Percentiles rank a stretch among this genome's conserved stretches.
Evolutionary conservation across 2,113 vertebrate genomes (phyloP).

Genomic region (Perca schrenkii): DNA sequence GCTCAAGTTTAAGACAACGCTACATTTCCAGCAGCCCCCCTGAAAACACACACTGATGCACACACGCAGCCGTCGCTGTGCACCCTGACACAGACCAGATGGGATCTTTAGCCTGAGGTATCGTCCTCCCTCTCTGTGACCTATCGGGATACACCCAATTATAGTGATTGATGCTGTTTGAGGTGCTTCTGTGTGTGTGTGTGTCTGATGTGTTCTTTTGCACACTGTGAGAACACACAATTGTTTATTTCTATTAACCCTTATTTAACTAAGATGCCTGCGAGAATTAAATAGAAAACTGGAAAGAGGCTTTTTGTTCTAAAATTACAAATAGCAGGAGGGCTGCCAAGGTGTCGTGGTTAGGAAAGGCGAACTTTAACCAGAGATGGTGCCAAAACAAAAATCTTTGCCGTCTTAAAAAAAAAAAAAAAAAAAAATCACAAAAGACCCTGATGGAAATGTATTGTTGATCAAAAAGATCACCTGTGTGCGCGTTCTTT

Average conservation of each 20-base stretch:
- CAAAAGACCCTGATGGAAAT: constrained; percentile 8
- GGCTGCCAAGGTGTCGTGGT: constrained; percentile 45
- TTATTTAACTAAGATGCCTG: constrained; percentile 52
- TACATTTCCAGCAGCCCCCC: background rate
- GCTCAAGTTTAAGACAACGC: constrained; percentile 22
- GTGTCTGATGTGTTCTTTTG: background rate
- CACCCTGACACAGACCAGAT: constrained; percentile 54
- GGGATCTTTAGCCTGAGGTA: constrained; percentile 37
- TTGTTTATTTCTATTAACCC: constrained; percentile 52
- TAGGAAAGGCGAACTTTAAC: constrained; percentile 34
- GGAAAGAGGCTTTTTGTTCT: constrained; percentile 49
- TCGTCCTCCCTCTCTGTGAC: constrained; percentile 41
- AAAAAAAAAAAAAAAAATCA: background rate
- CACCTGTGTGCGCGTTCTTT: background rate
- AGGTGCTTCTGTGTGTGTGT: background rate
- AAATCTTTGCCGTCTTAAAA: constrained; percentile 9
- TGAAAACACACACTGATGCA: background rate
- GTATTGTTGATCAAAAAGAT: constrained; percentile 21
- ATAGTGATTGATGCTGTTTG: constrained; percentile 42
- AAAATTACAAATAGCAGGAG: constrained; percentile 61
- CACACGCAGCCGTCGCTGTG: background rate
- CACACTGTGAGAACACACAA: constrained; percentile 15
- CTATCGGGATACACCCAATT: constrained; percentile 40
- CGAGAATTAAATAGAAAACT: constrained; percentile 47
- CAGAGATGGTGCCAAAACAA: constrained; percentile 11